phyloP scores from a whole-genome alignment of 2,113 vertebrate genomes.

The Amazona vittata region DNA sequence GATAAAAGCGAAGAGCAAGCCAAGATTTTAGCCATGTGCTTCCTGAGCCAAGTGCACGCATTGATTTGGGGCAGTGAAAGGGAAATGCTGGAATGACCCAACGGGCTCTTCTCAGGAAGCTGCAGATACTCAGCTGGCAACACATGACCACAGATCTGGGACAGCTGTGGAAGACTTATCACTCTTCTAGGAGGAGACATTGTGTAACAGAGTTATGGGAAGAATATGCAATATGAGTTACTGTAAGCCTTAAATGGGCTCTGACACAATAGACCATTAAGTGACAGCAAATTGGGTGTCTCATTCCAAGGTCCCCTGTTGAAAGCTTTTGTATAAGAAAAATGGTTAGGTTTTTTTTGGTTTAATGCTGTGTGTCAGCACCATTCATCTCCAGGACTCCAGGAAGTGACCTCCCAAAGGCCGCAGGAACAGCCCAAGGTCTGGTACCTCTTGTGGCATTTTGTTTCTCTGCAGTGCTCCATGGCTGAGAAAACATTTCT shows the following conservation, averaged over 20 bases:
- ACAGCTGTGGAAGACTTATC: neutral
- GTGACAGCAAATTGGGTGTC: neutral
- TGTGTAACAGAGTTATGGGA: neutral
- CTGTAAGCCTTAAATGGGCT: neutral
- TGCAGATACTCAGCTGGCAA: neutral
- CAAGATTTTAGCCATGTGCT: neutral
- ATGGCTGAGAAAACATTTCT: neutral
- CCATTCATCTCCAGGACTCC: neutral
- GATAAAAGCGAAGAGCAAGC: neutral
- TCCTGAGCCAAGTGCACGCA: constrained; percentile 10
- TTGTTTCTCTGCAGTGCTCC: neutral
- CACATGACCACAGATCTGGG: neutral
- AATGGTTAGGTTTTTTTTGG: neutral
- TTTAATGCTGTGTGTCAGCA: neutral
- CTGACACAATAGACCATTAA: neutral
- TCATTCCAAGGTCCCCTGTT: neutral
- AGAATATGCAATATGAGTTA: neutral
- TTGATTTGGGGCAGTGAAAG: constrained; percentile 8
- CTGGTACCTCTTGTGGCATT: neutral
- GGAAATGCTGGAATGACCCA: neutral
- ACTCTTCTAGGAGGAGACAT: neutral
- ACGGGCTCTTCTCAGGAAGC: neutral
- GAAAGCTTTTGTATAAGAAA: neutral
- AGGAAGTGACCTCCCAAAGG: neutral
- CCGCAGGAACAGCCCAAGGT: neutral